Evolutionary conservation across 2,888 invertebrate genomes (phyloP), one percentile per base, ranked within the genome.

Genomic region (Stomorhina lunata): DNA sequence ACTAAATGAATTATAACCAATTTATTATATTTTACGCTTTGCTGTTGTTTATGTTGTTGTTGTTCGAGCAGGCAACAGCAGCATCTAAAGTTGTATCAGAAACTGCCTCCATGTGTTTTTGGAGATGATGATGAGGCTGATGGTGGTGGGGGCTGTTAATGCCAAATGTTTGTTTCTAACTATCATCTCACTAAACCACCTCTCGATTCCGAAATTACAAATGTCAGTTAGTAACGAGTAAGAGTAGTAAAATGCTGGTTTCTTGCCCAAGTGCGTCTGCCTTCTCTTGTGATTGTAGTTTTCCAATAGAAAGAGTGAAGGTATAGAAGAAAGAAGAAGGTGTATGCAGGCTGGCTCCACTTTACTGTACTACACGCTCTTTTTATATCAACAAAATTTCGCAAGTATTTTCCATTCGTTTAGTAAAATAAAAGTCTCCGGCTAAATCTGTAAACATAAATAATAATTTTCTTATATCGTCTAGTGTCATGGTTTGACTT

Each of bases 381-480:
- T 53, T 53, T 6, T 63, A 43, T 25, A 68, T 63, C n/a, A n/a
- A n/a, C n/a, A n/a, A n/a, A n/a, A n/a, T n/a, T n/a, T 77, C 43
- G 77, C 48, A 43, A 66, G 72, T 66, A 66, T 66, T 77, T 57
- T 40, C 55, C 17, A 4, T 71, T 77, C 32, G 25, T 71, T 65
- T 57, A 34, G 12, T 71, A 57, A n/a, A n/a, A n/a, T n/a, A n/a
- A n/a, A n/a, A 50, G 40, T 50, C 57, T 72, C 57, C 65, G 57
- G 65, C 40, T 65, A 50, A 79, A 72, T 32, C 34, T 10, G 37
- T 50, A 48, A 72, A 43, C 59, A 72, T 80, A 80, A 80, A 79
- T 79, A 79, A 80, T 73, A 80, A 80, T 80, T 73, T 80, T 73
- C 66, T 61, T n/a, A 68, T 61, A 72, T 73, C 79, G 53, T 73